Percentiles rank a stretch among this genome's conserved stretches.
Evolutionary conservation across 2,888 invertebrate species (phyloP).

Genomic region (Parapristionchus giblindavisi): DNA sequence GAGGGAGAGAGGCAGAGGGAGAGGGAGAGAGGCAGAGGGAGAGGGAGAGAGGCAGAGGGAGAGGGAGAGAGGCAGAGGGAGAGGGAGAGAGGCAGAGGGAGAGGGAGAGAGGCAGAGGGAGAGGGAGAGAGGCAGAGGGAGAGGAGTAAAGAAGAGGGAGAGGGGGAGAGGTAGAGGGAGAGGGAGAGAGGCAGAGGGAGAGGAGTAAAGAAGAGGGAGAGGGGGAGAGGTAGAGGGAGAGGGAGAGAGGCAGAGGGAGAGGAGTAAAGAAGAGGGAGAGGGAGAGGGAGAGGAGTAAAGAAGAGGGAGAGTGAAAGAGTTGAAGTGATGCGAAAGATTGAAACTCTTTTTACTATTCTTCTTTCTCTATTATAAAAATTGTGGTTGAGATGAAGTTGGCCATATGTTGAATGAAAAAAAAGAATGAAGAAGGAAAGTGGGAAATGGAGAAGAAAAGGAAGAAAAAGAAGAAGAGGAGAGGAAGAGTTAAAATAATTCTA

Average conservation of each 20-base stretch:
- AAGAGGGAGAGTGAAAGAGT: neutral
- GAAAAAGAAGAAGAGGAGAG: too few species aligned
- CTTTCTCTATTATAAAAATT: too few species aligned
- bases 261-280: conserved; percentile 1
- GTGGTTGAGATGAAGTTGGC: too few species aligned
- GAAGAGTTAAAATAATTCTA: too few species aligned
- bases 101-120: neutral
- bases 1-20: neutral
- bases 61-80: neutral
- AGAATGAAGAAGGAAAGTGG: too few species aligned
- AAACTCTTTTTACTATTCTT: too few species aligned
- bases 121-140: neutral
- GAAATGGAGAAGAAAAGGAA: too few species aligned
- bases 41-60: neutral
- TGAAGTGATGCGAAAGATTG: too few species aligned
- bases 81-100: neutral
- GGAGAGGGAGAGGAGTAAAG: conserved; percentile 34
- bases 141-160: conserved; percentile 37
- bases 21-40: neutral
- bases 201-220: conserved; percentile 20
- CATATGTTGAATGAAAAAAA: too few species aligned
- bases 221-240: neutral
- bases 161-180: conserved; percentile 37
- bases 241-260: neutral
- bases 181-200: conserved; percentile 15